Evolutionary conservation across 2,888 invertebrate species (phyloP).

Genomic region (Molanna angustata): DNA sequence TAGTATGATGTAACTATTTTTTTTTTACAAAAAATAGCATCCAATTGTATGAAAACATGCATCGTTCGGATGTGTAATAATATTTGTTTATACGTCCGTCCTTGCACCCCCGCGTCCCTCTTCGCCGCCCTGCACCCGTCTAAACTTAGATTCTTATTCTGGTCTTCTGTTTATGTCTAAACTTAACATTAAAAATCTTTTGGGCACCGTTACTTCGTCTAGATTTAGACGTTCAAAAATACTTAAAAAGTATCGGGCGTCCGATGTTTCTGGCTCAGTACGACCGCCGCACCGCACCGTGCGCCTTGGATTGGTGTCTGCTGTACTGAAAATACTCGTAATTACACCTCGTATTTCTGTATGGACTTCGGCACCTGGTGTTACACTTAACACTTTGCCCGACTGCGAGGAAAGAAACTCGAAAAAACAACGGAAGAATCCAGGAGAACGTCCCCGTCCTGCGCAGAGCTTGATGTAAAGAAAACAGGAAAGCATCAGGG

Average conservation of each 20-base stretch:
- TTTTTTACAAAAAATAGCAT: too few relatives aligned
- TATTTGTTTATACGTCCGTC: constrained; percentile 8
- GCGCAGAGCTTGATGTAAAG: too few relatives aligned
- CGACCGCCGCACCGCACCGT: constrained; percentile 23
- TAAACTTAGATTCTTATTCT: constrained; percentile 52
- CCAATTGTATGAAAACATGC: too few relatives aligned
- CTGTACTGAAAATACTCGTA: constrained; percentile 52
- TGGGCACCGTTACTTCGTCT: constrained; percentile 33
- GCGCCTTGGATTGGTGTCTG: constrained; percentile 35
- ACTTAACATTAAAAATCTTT: constrained; percentile 45
- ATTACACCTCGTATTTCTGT: constrained; percentile 51
- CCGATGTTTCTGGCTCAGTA: constrained; percentile 28
- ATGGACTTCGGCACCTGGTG: constrained; percentile 31
- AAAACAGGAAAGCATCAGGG: too few relatives aligned
- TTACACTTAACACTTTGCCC: constrained; percentile 22
- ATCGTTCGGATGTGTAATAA: too few relatives aligned
- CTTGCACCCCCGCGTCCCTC: constrained; percentile 8
- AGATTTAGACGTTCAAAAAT: constrained; percentile 53
- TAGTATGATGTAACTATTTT: too few relatives aligned
- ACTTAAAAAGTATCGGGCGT: constrained; percentile 50
- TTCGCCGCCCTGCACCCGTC: constrained; percentile 35
- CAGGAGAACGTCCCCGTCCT: too few relatives aligned
- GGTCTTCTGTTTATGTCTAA: constrained; percentile 52
- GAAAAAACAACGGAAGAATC: too few relatives aligned
- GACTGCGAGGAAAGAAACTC: too few relatives aligned